Evolutionary conservation across 2,888 invertebrate species (phyloP), one percentile per base, ranked within the genome.

Genomic region (Amphipoea lucens): DNA sequence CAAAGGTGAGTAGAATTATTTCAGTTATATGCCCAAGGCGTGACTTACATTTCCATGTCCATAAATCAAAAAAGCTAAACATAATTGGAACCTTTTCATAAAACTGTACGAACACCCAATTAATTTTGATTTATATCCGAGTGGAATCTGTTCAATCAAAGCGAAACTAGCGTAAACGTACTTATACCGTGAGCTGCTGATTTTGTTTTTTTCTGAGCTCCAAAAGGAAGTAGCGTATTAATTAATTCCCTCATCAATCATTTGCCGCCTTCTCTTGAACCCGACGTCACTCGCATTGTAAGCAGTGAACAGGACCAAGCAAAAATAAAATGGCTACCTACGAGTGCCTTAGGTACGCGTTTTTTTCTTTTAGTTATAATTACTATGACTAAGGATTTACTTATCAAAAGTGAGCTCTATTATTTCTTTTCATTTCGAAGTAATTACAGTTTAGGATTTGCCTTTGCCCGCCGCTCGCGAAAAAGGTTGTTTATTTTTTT

Each of bases 171-270:
- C 87, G 86, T 90, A 91, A 90, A 90, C 88, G 90, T 90, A 93
- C 92, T 92, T 92, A 92, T 91, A 89, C 86, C 87, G 83, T 88
- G 89, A 89, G 85, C 88, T 86, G 88, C 89, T 92, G 90, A 91
- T 91, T 92, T 93, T 92, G 91, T 92, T 94, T 94, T 94, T 94
- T 95, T 93, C 92, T 91, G 81, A 86, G 90, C 90, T 88, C 90
- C 88, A 91, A 92, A 94, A 94, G 94, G 94, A 95, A 95, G 93
- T 95, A 94, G 94, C 92, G 93, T 94, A 95, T 94, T 95, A 95
- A 95, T 95, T 95, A 95, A 93, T 94, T 92, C 92, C 93, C 92
- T 94, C 95, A 95, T 95, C 94, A 95, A 95, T 95, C 95, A 95
- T 94, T 85, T 93, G 92, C 93, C 91, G 91, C 91, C 90, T 92